Evolutionary conservation across 2,113 vertebrate species (phyloP).

Genomic region (Mobula hypostoma): DNA sequence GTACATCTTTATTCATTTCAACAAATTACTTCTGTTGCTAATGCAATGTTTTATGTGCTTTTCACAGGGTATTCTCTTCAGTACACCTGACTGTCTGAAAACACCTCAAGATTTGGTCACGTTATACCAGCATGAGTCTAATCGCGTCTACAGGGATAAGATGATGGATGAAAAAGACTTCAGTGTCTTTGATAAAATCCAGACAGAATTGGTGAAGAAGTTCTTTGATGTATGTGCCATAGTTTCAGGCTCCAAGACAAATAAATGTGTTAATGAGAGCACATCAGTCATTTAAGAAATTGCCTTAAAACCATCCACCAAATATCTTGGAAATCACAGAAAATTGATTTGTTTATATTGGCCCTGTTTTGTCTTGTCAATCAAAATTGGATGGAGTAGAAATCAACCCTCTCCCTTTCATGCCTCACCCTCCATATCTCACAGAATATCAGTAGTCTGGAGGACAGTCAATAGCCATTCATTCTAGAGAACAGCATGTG

Average conservation of each 20-base stretch:
- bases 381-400: neutral
- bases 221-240: constrained; percentile 66
- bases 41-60: neutral
- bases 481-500: neutral
- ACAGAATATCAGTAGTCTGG: neutral
- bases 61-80: constrained; percentile 77
- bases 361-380: neutral
- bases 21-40: neutral
- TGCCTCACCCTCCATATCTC: no score
- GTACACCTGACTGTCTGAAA: constrained; percentile 67
- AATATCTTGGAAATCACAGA: neutral
- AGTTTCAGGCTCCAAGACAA: neutral
- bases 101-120: constrained; percentile 67
- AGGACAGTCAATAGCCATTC: neutral
- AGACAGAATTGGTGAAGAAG: constrained; percentile 70
- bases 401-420: neutral
- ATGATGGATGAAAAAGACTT: constrained; percentile 75
- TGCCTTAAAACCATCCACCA: neutral
- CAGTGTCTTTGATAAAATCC: constrained; percentile 74
- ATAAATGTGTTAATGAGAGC: neutral
- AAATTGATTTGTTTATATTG: constrained; percentile 3
- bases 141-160: constrained; percentile 79
- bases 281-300: neutral
- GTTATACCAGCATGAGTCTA: constrained; percentile 81
- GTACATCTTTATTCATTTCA: neutral